Evolutionary conservation across 1,140 invertebrate genomes (phyloP).

Genomic region (Venturia canescens): DNA sequence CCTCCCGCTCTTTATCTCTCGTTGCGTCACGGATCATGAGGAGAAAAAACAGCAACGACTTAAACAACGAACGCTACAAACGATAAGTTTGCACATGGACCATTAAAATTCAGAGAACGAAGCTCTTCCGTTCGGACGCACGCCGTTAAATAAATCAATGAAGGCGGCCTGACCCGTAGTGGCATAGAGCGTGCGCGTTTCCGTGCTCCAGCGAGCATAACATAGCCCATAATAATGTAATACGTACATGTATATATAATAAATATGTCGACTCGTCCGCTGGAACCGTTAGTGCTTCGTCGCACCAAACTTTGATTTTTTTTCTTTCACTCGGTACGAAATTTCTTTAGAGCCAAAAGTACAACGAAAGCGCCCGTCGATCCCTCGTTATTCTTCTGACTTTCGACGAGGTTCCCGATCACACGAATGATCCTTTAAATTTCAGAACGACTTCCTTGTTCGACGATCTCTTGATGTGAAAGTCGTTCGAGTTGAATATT

Average conservation of each 20-base stretch:
- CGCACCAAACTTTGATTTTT: neutral
- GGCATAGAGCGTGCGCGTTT: constrained; percentile 5
- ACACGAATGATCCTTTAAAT: too few species aligned
- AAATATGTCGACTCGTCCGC: constrained; percentile 5
- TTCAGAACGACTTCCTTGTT: too few species aligned
- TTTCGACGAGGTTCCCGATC: too few species aligned
- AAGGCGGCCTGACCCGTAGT: neutral
- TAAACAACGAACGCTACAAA: neutral
- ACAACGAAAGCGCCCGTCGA: too few species aligned
- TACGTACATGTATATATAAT: neutral
- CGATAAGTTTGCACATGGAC: neutral
- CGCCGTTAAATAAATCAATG: constrained; percentile 45
- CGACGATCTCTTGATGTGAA: too few species aligned
- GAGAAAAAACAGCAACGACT: neutral
- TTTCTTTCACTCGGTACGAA: neutral
- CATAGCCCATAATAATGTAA: constrained; percentile 18
- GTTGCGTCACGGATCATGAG: neutral
- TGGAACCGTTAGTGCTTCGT: neutral
- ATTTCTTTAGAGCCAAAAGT: neutral
- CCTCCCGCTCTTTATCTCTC: neutral
- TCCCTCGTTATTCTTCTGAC: too few species aligned
- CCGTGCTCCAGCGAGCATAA: constrained; percentile 22
- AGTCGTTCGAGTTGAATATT: too few species aligned
- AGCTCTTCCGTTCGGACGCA: constrained; percentile 36
- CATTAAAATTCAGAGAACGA: constrained; percentile 42